phyloP scores from a whole-genome alignment of 2,888 invertebrate genomes.

The Masnerella sp. region DNA sequence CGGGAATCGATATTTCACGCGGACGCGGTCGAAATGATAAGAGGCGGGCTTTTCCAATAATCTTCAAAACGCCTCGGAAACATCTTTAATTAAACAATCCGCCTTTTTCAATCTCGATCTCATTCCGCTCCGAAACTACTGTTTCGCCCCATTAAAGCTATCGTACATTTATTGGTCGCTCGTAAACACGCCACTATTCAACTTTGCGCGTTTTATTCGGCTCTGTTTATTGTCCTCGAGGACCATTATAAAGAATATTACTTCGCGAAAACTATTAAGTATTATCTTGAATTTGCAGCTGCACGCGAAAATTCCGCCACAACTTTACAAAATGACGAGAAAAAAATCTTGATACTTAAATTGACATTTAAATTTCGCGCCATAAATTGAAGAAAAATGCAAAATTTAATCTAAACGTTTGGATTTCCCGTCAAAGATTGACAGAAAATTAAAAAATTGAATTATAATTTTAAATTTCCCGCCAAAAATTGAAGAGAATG shows the following conservation, averaged over 20 bases:
- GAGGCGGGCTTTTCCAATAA: slow-evolving; percentile 30
- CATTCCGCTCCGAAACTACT: slow-evolving; percentile 46
- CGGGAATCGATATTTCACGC: slow-evolving; percentile 40
- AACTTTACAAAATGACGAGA: too few species aligned
- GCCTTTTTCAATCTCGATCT: slow-evolving; percentile 51
- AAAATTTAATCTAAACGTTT: too few species aligned
- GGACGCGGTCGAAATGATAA: slow-evolving; percentile 42
- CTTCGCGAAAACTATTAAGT: slow-evolving; percentile 28
- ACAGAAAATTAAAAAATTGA: too few species aligned
- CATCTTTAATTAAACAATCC: slow-evolving; percentile 54
- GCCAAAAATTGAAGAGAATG: too few species aligned
- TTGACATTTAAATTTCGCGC: background rate
- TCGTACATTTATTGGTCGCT: slow-evolving; percentile 52
- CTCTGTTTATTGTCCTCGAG: slow-evolving; percentile 38
- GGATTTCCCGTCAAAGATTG: too few species aligned
- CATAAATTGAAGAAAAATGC: too few species aligned
- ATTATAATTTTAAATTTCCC: too few species aligned
- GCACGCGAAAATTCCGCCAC: background rate
- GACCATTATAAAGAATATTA: slow-evolving; percentile 45
- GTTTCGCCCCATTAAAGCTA: slow-evolving; percentile 50
- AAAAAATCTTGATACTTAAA: too few species aligned
- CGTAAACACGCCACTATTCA: slow-evolving; percentile 48
- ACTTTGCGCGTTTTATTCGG: slow-evolving; percentile 45
- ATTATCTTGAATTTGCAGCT: slow-evolving; percentile 18
- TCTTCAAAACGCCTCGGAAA: slow-evolving; percentile 40